Percentiles rank a stretch among this genome's conserved stretches.
Evolutionary conservation across 1,140 invertebrate genomes (phyloP).

Genomic region (Drosophila pallidifrons): DNA sequence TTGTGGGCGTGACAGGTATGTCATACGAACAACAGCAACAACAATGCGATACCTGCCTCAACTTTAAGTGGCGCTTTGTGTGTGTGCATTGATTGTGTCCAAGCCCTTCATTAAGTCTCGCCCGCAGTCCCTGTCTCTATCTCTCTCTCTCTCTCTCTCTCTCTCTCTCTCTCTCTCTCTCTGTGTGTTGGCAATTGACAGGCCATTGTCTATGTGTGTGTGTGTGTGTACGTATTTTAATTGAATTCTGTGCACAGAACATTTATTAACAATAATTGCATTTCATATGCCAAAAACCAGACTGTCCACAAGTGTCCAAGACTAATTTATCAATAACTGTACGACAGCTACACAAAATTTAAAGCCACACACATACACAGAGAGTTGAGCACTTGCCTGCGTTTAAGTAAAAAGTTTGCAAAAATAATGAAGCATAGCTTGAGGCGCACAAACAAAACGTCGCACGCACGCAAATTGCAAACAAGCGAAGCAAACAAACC

Average conservation of each 20-base stretch:
- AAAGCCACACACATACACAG: constrained; percentile 8
- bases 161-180: background rate
- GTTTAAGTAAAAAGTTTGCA: constrained; percentile 74
- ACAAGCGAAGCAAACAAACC: constrained; percentile 68
- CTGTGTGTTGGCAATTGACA: constrained; percentile 59
- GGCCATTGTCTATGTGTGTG: constrained; percentile 49
- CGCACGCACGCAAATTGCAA: constrained; percentile 66
- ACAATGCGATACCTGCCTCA: constrained; percentile 48
- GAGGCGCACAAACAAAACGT: constrained; percentile 59
- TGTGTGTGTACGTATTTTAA: constrained; percentile 56
- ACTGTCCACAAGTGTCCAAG: constrained; percentile 76
- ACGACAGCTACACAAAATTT: constrained; percentile 10
- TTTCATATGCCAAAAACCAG: constrained; percentile 63
- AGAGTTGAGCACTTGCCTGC: constrained; percentile 12
- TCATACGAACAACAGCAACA: constrained; percentile 42
- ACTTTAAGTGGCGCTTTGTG: constrained; percentile 49
- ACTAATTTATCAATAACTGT: constrained; percentile 79
- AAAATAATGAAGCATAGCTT: constrained; percentile 78
- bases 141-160: background rate
- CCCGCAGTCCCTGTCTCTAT: background rate
- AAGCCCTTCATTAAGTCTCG: constrained; percentile 17
- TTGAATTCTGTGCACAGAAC: constrained; percentile 72
- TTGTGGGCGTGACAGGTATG: constrained; percentile 72
- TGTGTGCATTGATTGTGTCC: constrained; percentile 29
- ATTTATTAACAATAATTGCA: constrained; percentile 83